A percentile compares a stretch with the other conserved stretches of the same genome.
Evolutionary conservation across 2,888 invertebrate genomes (phyloP).

Genomic region (Nomada ferruginata): DNA sequence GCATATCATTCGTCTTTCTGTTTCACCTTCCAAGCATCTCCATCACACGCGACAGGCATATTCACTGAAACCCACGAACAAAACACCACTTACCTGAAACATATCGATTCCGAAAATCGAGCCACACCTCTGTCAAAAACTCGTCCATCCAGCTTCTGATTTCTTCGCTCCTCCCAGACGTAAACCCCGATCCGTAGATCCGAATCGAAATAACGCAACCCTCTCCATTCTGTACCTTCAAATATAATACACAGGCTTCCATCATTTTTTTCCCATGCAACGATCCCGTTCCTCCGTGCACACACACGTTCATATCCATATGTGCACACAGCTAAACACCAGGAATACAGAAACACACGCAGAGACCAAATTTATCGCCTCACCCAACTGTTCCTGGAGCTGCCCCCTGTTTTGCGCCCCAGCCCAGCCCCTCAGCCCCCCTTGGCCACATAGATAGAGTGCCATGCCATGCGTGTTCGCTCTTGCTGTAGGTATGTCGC

Average conservation of each 20-base stretch:
- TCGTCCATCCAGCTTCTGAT: not conserved
- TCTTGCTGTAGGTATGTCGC: slow-evolving; percentile 95
- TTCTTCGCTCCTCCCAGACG: slow-evolving; percentile 8
- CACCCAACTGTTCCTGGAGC: slow-evolving; percentile 53
- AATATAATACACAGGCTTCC: not conserved
- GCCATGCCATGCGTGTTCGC: slow-evolving; percentile 85
- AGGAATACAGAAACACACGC: not conserved
- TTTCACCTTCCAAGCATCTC: not conserved
- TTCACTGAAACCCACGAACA: not conserved
- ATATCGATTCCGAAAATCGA: no score
- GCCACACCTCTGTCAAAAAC: not conserved
- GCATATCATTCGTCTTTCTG: not conserved
- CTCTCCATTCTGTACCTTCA: not conserved
- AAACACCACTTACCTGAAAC: no score
- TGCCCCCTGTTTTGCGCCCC: slow-evolving; percentile 69
- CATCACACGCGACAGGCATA: not conserved
- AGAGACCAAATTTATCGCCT: slow-evolving; percentile 37
- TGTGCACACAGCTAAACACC: not conserved
- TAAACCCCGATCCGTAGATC: not conserved
- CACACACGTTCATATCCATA: not conserved
- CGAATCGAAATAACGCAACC: not conserved
- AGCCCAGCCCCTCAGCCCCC: slow-evolving; percentile 56
- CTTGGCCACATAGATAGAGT: slow-evolving; percentile 82
- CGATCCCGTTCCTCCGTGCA: no score
- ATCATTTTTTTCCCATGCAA: no score